Base-by-base conservation (phyloP, 1,140 invertebrate genomes). In the Lepidurus apus region DNA sequence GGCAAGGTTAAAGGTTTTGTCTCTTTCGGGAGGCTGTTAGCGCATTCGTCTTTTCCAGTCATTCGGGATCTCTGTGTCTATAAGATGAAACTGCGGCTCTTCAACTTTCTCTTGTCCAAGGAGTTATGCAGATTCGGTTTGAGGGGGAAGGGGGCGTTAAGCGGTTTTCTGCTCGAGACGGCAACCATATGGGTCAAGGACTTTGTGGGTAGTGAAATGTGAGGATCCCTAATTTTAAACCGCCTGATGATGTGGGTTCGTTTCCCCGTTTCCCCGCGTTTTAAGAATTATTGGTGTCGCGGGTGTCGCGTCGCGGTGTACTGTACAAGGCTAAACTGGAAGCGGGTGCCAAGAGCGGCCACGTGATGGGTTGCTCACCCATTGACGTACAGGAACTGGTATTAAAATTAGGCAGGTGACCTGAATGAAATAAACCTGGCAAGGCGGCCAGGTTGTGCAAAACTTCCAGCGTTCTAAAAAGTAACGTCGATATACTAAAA, bases 211-310 rank as follows among this genome's bases (percentile, higher is more conserved):
- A 34, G 34, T 34, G 34, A n/a, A 17, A 21, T 65, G 53, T 65
- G 53, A 65, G 53, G 21, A 65, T 65, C 53, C 53, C 53, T 65
- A 65, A 65, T 65, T 65, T 65, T 65, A 65, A 65, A 65, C 53
- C 21, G 17, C 53, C 21, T 65, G 53, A 65, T 65, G 53, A 65
- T 65, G 53, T 65, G 7, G 53, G 53, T 65, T 65, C 53, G 5
- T 65, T 65, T 65, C 53, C 53, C 17, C 17, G 53, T n/a, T 65
- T n/a, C 53, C 53, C 53, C 53, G 53, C 17, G 53, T n/a, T 65
- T n/a, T 21, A 13, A 65, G 53, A 65, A 7, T 65, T 5, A 21
- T 0, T 8, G 17, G 17, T 65, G 53, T 21, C 13, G 53, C 21
- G 53, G 53, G 53, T 65, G 53, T 65, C 53, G 53, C 53, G 34